A percentile compares a stretch with the other conserved stretches of the same genome.
These are phyloP conservation scores for Noctua janthina DNA, from an alignment of 2,888 invertebrate species.

Conservation along the genomic window DNA sequence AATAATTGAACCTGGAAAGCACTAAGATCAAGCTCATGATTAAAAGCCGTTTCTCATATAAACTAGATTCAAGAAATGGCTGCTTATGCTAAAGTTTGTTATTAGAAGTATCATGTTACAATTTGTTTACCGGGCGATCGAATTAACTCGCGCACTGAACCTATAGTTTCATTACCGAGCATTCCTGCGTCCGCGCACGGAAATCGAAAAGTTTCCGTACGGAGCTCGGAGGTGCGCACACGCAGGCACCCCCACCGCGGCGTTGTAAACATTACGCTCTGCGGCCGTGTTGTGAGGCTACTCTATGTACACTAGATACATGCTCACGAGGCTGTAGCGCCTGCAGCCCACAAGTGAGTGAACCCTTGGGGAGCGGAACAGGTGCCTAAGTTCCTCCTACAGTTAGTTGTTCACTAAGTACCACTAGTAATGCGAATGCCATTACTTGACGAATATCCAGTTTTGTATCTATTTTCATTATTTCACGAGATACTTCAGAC, in stretches of 20 bases:
- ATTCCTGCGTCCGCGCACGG: slow-evolving; percentile 18
- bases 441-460: neutral
- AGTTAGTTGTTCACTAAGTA: neutral
- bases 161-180: slow-evolving; percentile 45
- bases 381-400: neutral
- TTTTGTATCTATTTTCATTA: slow-evolving; percentile 1
- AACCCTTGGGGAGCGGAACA: neutral
- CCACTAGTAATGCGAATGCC: neutral
- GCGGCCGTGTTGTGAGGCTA: slow-evolving; percentile 7
- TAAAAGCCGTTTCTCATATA: slow-evolving; percentile 13
- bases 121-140: slow-evolving; percentile 40
- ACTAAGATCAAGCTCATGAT: neutral
- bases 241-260: neutral
- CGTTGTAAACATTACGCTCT: slow-evolving; percentile 21
- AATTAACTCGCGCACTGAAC: slow-evolving; percentile 62
- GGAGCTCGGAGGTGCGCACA: neutral
- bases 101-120: slow-evolving; percentile 27
- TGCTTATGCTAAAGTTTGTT: slow-evolving; percentile 6
- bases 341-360: neutral
- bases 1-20: neutral
- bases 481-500: neutral
- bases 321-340: slow-evolving; percentile 1
- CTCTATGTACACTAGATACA: slow-evolving; percentile 49
- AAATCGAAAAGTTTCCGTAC: slow-evolving; percentile 14
- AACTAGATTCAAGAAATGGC: neutral